phyloP scores from a whole-genome alignment of 2,888 invertebrate species.

The Tupiocoris notatus region DNA sequence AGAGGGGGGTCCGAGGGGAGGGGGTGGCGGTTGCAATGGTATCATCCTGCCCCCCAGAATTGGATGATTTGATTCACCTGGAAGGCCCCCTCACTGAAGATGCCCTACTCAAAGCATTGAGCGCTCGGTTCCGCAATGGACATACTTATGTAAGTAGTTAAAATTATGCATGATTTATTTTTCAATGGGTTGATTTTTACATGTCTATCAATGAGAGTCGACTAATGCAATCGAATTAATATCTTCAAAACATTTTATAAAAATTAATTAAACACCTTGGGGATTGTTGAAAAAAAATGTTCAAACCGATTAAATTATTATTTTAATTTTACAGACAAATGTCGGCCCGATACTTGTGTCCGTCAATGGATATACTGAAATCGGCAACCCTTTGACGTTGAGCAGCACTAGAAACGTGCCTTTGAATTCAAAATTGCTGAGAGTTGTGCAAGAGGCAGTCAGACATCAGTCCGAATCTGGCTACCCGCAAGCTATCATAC shows the following conservation, averaged over 20 bases:
- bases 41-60: conserved; percentile 56
- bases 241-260: too few relatives aligned
- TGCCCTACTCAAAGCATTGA: conserved; percentile 86
- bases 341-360: conserved; percentile 88
- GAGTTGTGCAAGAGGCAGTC: conserved; percentile 87
- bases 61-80: conserved; percentile 89
- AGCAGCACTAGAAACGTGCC: conserved; percentile 73
- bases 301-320: too few relatives aligned
- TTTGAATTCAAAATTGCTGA: conserved; percentile 76
- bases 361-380: conserved; percentile 84
- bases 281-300: too few relatives aligned
- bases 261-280: too few relatives aligned
- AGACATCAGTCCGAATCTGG: conserved; percentile 92
- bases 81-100: conserved; percentile 92
- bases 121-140: conserved; percentile 81
- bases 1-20: conserved; percentile 43
- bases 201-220: too few relatives aligned
- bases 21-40: conserved; percentile 48
- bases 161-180: too few relatives aligned
- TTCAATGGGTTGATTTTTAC: too few relatives aligned
- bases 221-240: too few relatives aligned
- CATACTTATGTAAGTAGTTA: conserved; percentile 78
- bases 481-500: conserved; percentile 91
- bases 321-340: conserved; percentile 80
- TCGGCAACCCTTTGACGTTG: conserved; percentile 82